Evolutionary conservation across 2,797 vertebrate species (phyloP).

Genomic region (Emys orbicularis): DNA sequence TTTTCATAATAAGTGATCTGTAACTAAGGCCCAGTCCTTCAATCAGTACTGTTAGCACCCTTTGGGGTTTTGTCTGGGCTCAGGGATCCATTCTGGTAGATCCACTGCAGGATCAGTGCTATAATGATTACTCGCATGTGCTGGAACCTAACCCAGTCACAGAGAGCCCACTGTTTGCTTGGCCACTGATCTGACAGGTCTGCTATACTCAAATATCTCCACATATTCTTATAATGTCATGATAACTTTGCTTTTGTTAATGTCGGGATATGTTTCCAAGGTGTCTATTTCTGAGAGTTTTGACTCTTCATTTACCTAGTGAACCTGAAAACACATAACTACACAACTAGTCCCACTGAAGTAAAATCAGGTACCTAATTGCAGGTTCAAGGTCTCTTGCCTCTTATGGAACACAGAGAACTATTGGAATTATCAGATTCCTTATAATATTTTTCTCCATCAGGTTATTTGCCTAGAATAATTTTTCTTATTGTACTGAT

Average conservation of each 20-base stretch:
- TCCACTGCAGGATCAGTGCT: rapidly evolving
- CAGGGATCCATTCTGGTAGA: rapidly evolving
- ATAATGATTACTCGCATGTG: rapidly evolving
- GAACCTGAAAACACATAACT: background rate
- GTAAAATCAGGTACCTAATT: background rate
- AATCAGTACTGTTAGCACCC: rapidly evolving
- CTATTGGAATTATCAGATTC: background rate
- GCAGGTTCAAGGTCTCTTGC: background rate
- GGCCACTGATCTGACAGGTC: background rate
- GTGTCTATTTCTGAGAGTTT: background rate
- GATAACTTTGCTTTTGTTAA: too few species aligned
- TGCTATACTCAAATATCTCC: too few species aligned
- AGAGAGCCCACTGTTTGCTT: rapidly evolving
- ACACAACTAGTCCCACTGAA: rapidly evolving
- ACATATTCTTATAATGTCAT: too few species aligned
- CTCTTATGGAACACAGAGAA: too few species aligned
- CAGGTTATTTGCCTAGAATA: background rate
- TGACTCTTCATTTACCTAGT: background rate
- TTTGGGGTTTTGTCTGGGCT: rapidly evolving
- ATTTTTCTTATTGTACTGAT: background rate
- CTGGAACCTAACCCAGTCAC: background rate
- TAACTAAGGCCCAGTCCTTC: rapidly evolving
- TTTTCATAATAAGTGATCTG: background rate
- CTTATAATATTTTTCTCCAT: background rate
- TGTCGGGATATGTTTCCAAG: too few species aligned